Evolutionary conservation across 2,113 vertebrate genomes (phyloP), one percentile per base, ranked within the genome.

Genomic region (Cyphomyrus discorhynchus): DNA sequence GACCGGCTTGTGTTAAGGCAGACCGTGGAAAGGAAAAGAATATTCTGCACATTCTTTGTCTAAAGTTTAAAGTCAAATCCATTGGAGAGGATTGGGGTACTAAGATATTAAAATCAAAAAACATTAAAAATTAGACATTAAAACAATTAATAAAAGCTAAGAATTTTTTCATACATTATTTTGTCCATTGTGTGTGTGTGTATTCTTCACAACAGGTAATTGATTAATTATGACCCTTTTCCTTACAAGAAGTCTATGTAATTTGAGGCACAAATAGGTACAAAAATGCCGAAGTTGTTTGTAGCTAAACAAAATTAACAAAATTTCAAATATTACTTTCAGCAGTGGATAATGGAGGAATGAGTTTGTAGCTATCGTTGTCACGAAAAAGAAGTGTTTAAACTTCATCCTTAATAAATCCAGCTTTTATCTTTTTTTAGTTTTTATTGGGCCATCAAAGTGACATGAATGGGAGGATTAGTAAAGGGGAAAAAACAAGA

Each of bases 1-100:
- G 98, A 99, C 99, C 98, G 97, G 96, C 94, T 98, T 98, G 98
- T 98, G 98, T 98, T 98, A 97, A 98, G 97, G 97, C 15, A 47
- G 42, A 1, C 39, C 7, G 2, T 42, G 96, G 96, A 96, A 98
- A 98, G 97, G 97, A 96, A 97, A 98, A 97, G 97, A 97, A 47
- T 84, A 84, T 35, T 80, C 35, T 42, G 13, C 6, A 2, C 11
- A 39, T 42, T 19, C 15, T 77, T 77, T 74, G n/a, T 74, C 70
- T 77, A 17, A 77, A 77, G 31, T 77, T 13, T 9, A 70, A 11
- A 31, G 62, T 31, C 31, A 7, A 39, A 77, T 35, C 0, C 31
- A 77, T 10, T 39, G 27, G 70, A 77, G 35, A 31, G 31, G 70
- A 39, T 5, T 27, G 8, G 9, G 58, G 11, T 31, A 39, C 31